These are phyloP conservation scores for Temnothorax longispinosus DNA, from an alignment of 1,140 invertebrate genomes.

Conservation along the genomic window DNA sequence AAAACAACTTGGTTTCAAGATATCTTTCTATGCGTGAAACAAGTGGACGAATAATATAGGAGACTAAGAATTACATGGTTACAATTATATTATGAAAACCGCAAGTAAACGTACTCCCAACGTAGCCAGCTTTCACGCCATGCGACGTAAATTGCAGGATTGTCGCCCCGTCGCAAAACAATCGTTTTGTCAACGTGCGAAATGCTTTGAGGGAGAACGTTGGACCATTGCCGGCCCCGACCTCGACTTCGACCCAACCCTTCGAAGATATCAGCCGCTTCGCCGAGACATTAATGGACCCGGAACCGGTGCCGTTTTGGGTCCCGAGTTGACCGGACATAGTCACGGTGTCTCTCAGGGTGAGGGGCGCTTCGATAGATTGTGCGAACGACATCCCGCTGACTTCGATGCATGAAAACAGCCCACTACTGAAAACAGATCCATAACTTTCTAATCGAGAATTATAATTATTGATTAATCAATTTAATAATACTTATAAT, in stretches of 20 bases:
- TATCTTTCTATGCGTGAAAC: background rate
- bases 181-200: constrained; percentile 89
- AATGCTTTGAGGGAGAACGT: constrained; percentile 91
- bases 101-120: constrained; percentile 88
- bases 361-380: constrained; percentile 97
- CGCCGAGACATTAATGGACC: constrained; percentile 91
- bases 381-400: constrained; percentile 96
- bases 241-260: constrained; percentile 93
- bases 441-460: background rate
- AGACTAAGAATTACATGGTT: constrained; percentile 13
- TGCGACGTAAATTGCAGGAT: constrained; percentile 90
- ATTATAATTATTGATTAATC: background rate
- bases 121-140: constrained; percentile 90
- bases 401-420: constrained; percentile 93
- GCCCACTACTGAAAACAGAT: constrained; percentile 84
- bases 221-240: constrained; percentile 93
- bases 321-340: constrained; percentile 93
- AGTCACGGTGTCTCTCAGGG: constrained; percentile 92
- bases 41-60: background rate
- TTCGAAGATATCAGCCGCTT: constrained; percentile 92
- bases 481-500: constrained; percentile 5
- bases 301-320: constrained; percentile 94
- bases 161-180: constrained; percentile 91
- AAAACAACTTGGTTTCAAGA: constrained; percentile 11
- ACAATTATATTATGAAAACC: background rate